These are phyloP conservation scores for Irena cyanogastra DNA, from an alignment of 2,113 vertebrate species.

Conservation along the genomic window DNA sequence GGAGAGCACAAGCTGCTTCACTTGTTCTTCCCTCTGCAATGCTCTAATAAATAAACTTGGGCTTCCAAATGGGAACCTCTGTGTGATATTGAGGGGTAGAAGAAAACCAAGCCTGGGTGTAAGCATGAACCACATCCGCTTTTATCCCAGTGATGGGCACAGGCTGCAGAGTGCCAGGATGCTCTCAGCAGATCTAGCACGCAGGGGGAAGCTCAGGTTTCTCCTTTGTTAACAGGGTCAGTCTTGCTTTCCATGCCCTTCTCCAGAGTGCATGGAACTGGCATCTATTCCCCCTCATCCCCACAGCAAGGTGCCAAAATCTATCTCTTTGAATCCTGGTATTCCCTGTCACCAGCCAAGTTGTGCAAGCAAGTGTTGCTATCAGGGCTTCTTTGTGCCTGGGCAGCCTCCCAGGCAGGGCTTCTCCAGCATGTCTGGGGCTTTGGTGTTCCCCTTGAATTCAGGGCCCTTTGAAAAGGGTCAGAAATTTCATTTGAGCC, in stretches of 20 bases:
- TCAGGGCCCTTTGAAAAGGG: background rate
- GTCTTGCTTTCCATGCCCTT: background rate
- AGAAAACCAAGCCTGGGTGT: background rate
- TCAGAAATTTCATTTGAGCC: background rate
- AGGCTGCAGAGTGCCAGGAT: background rate
- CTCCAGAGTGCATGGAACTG: background rate
- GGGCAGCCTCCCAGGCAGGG: background rate
- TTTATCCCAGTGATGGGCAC: accelerated
- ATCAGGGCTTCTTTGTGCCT: accelerated
- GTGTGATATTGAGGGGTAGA: background rate
- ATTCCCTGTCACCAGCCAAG: accelerated
- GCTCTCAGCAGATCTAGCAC: background rate
- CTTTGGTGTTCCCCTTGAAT: background rate
- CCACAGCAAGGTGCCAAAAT: background rate
- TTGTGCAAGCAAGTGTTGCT: background rate
- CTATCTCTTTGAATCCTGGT: background rate
- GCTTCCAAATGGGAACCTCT: background rate
- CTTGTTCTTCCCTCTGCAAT: background rate
- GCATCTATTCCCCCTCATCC: background rate
- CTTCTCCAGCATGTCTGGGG: background rate
- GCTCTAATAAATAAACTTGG: background rate
- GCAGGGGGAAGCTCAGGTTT: background rate
- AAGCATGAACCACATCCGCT: background rate
- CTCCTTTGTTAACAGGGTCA: background rate
- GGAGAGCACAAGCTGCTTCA: background rate